Evolutionary conservation across 1,140 invertebrate species (phyloP).

Genomic region (Drosophila santomea): DNA sequence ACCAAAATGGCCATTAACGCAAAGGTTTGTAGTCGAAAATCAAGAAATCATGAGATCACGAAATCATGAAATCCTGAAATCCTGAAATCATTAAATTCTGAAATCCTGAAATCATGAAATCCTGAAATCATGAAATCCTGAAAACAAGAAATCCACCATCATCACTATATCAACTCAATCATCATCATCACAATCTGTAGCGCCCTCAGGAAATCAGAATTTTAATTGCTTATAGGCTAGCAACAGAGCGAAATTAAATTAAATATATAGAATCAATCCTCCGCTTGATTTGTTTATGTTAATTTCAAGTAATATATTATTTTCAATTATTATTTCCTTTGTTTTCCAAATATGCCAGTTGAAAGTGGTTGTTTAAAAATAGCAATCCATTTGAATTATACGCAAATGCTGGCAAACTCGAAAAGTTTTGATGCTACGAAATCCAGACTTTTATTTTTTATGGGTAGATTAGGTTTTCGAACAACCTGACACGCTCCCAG

Average conservation of each 20-base stretch:
- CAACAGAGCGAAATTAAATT: constrained; percentile 37
- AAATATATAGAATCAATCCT: constrained; percentile 7
- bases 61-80: too few species aligned
- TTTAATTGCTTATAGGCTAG: constrained; percentile 18
- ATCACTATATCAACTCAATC: too few species aligned
- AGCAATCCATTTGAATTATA: neutral
- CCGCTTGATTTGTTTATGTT: constrained; percentile 18
- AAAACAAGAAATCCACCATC: too few species aligned
- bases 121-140: too few species aligned
- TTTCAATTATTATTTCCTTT: too few species aligned
- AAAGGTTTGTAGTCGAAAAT: constrained; percentile 63
- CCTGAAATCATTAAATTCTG: too few species aligned
- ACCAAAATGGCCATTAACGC: constrained; percentile 82
- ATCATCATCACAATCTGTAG: too few species aligned
- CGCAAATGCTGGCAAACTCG: neutral
- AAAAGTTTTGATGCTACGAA: neutral
- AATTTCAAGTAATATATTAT: too few species aligned
- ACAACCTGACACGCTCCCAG: constrained; percentile 22
- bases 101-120: too few species aligned
- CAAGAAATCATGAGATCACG: too few species aligned
- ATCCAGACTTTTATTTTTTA: neutral
- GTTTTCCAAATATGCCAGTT: neutral
- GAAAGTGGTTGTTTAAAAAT: neutral
- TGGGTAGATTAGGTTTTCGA: constrained; percentile 11
- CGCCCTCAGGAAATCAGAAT: constrained; percentile 9